Percentiles rank a stretch among this genome's conserved stretches.
These are phyloP conservation scores for Orchesellides sinensis DNA, from an alignment of 2,888 invertebrate genomes.

Conservation along the genomic window DNA sequence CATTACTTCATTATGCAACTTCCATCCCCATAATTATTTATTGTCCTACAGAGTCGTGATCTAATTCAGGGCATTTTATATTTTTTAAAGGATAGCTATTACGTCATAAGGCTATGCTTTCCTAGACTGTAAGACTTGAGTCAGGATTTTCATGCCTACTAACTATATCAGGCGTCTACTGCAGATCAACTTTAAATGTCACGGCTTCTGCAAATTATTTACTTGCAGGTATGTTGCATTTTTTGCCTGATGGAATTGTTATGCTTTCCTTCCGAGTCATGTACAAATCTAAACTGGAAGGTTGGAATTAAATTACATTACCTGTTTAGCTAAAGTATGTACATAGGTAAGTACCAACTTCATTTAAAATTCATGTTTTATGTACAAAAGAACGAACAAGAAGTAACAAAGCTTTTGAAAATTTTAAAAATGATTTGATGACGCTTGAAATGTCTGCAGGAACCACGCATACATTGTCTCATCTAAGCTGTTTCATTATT, in stretches of 20 bases:
- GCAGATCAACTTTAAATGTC: conserved; percentile 1
- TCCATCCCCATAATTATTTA: conserved; percentile 11
- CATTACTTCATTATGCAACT: not conserved
- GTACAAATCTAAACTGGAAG: no score
- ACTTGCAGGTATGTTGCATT: not conserved
- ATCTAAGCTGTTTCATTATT: conserved; percentile 16
- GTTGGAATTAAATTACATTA: no score
- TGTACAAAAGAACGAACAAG: no score
- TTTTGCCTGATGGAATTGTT: not conserved
- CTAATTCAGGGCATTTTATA: conserved; percentile 11
- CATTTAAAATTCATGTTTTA: no score
- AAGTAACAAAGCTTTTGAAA: no score
- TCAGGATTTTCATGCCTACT: no score
- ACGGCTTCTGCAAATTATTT: conserved; percentile 2
- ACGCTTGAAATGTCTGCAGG: no score
- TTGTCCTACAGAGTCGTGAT: conserved; percentile 18
- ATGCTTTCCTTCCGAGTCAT: not conserved
- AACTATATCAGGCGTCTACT: not conserved
- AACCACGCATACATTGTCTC: not conserved
- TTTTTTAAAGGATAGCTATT: not conserved
- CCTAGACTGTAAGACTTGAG: not conserved
- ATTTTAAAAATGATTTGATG: no score
- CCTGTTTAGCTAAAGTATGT: no score
- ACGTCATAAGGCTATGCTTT: not conserved
- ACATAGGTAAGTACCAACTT: no score